A percentile compares a stretch with the other conserved stretches of the same genome.
These are phyloP conservation scores for Kobus ellipsiprymnus DNA, from an alignment of 2,113 vertebrate species.

Conservation along the genomic window DNA sequence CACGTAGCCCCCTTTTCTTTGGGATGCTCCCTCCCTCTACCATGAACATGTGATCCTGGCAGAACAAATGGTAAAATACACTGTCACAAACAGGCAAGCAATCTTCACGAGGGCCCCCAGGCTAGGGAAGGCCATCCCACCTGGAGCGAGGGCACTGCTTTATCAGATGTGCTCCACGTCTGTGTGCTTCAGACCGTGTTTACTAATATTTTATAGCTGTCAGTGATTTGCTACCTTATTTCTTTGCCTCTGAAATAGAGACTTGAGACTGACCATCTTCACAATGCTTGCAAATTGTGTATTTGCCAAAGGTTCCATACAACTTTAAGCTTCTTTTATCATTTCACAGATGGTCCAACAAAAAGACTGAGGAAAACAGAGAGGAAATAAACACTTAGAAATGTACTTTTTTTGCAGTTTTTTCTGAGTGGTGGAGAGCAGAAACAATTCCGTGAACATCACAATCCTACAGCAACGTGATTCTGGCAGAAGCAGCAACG, in stretches of 20 bases:
- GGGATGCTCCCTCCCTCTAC: not conserved
- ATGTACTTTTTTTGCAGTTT: not conserved
- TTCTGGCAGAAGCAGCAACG: not conserved
- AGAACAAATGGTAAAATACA: not conserved
- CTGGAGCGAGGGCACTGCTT: not conserved
- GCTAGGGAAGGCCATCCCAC: not conserved
- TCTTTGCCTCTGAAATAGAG: slow-evolving; percentile 17
- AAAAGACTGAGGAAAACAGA: slow-evolving; percentile 12
- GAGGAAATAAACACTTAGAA: slow-evolving; percentile 27
- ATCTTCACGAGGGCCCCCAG: not conserved
- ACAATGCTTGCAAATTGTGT: not conserved
- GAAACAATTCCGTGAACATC: not conserved
- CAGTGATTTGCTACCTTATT: not conserved
- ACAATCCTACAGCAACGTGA: not conserved
- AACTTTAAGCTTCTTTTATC: slow-evolving; percentile 21
- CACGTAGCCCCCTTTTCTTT: not conserved
- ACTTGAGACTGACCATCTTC: not conserved
- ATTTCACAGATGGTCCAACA: slow-evolving; percentile 32
- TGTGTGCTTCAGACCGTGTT: not conserved
- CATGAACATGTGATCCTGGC: not conserved
- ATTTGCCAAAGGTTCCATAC: not conserved
- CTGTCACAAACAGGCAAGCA: not conserved
- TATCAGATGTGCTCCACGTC: not conserved
- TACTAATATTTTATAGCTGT: slow-evolving; percentile 13
- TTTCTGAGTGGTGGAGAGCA: not conserved